Evolutionary conservation across 2,888 invertebrate genomes (phyloP).

Genomic region (Entomobrya proxima): DNA sequence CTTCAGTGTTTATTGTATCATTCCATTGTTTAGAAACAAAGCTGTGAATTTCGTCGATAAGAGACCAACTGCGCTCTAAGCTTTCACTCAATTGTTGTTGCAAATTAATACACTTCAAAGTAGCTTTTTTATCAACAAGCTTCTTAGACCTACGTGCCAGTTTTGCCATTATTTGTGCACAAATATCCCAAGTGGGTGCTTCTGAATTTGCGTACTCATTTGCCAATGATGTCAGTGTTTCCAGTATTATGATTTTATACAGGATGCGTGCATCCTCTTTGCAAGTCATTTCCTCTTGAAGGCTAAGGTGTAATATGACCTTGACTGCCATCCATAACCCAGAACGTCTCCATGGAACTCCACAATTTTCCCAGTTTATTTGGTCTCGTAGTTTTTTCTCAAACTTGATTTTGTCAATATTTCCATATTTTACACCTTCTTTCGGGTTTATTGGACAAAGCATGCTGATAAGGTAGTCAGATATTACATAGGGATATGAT

Average conservation of each 20-base stretch:
- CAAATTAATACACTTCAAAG: too few relatives aligned
- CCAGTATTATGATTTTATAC: not conserved
- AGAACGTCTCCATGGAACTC: not conserved
- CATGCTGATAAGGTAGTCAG: conserved; percentile 1
- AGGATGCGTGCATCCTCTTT: not conserved
- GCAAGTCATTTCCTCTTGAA: not conserved
- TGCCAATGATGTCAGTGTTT: not conserved
- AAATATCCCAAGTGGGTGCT: not conserved
- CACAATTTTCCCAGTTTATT: not conserved
- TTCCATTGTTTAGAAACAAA: not conserved
- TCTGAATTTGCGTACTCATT: not conserved
- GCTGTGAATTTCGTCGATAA: not conserved
- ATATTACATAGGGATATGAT: not conserved
- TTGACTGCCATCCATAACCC: conserved; percentile 15
- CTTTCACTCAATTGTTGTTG: not conserved
- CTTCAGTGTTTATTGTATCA: too few relatives aligned
- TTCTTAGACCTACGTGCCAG: not conserved
- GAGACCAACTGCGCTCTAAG: not conserved
- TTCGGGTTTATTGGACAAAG: not conserved
- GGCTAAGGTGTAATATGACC: not conserved
- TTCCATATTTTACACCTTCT: not conserved
- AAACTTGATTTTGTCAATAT: not conserved
- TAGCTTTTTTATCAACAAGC: too few relatives aligned
- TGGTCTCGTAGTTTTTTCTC: conserved; percentile 12
- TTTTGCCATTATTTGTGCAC: conserved; percentile 1